Evolutionary conservation across 64 coral and sea anemone species (phyloP), one percentile per base, ranked within the genome.

Genomic region (Montipora capricornis): DNA sequence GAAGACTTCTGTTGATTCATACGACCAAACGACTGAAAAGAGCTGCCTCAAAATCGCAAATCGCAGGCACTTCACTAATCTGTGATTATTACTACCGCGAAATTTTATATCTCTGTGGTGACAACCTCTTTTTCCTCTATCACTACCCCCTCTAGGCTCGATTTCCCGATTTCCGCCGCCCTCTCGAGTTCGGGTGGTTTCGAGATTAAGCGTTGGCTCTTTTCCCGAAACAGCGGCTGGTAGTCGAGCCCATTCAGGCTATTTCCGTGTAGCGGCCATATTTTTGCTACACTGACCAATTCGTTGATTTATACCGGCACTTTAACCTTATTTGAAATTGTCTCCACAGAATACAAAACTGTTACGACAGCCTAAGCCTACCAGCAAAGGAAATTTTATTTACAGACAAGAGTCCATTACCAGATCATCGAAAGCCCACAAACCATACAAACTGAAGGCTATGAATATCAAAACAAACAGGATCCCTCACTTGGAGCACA

Each of bases 361-460:
- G 11, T 46, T 93, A 12, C 91, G 91, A 1, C 55, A 76, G 17
- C 78, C 85, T 1, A 50, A 80, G 75, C 73, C 73, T 69, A 93
- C 91, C 20, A 93, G 61, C 15, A 93, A 88, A 71, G 91, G 91
- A 58, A 75, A 79, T 4, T 93, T 66, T 24, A 58, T 93, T 10
- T 93, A 93, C 77, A 66, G 91, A 14, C 91, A 93, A 57, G 91
- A 88, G 17, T 93, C 91, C 1, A 87, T 93, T 8, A 69, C 55
- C 17, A 45, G 83, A 20, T 77, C 91, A 5, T 80, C 73, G 17
- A 87, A 78, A 67, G 13, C 91, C 1, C 62, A 62, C 37, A 93
- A 60, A 26, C 91, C 91, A 8, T 59, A 67, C 11, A 93, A 93
- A 93, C 9, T 93, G 12, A 93, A 80, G 13, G 75, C 82, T 5